Conservation (phyloP, 2,797 vertebrate species). For the Acanthurus tractus region DNA sequence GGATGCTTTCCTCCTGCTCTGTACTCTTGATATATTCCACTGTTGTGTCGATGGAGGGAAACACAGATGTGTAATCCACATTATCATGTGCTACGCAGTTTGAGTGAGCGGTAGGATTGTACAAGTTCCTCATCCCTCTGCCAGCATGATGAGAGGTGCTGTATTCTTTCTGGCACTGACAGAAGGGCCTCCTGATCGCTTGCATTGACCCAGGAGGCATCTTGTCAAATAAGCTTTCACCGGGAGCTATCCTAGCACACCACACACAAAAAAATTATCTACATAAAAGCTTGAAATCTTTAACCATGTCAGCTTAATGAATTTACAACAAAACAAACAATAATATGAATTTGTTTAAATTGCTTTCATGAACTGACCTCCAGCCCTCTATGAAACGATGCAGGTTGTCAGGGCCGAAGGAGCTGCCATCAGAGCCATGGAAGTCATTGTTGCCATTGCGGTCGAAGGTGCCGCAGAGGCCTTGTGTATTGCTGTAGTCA, state of each 20-base stretch:
- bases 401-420: constrained; percentile 53
- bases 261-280: constrained; percentile 13
- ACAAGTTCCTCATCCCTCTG: constrained; percentile 49
- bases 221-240: constrained; percentile 88
- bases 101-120: constrained; percentile 51
- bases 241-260: constrained; percentile 83
- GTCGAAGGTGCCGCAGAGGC: constrained; percentile 87
- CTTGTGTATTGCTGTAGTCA: constrained; percentile 84
- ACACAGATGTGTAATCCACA: constrained; percentile 85
- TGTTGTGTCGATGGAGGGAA: constrained; percentile 85
- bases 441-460: constrained; percentile 86
- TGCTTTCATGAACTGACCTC: constrained; percentile 73
- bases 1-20: constrained; percentile 56
- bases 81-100: constrained; percentile 77
- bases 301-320: neutral
- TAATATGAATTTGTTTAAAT: neutral
- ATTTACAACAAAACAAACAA: neutral
- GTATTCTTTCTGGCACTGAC: constrained; percentile 76
- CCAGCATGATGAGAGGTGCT: constrained; percentile 33
- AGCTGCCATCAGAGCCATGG: constrained; percentile 54
- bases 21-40: constrained; percentile 80
- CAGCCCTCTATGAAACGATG: constrained; percentile 83
- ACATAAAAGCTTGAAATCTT: neutral
- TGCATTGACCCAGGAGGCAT: constrained; percentile 54
- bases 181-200: constrained; percentile 77